phyloP scores from a whole-genome alignment of 1,140 invertebrate species.

The Anoplolepis gracilipes region DNA sequence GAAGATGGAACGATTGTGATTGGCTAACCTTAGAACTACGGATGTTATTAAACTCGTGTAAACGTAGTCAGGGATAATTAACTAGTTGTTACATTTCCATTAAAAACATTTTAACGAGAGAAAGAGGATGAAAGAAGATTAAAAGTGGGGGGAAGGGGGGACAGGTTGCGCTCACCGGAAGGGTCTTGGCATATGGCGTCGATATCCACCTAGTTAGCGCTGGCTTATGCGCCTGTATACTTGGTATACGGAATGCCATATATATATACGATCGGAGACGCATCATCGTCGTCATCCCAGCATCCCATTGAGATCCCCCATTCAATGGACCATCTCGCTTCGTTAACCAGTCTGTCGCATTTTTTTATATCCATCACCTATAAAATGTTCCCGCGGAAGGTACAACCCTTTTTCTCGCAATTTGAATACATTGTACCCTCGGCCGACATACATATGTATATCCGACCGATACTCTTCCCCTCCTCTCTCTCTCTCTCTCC shows the following conservation, averaged over 20 bases:
- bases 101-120: slow-evolving; percentile 8
- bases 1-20: too few relatives aligned
- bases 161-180: slow-evolving; percentile 52
- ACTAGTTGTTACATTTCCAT: not conserved
- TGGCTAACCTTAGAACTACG: too few relatives aligned
- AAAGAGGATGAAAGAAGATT: not conserved
- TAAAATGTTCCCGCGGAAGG: slow-evolving; percentile 75
- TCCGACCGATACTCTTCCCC: slow-evolving; percentile 82
- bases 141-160: too few relatives aligned
- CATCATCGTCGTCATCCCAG: slow-evolving; percentile 77
- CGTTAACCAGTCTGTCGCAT: slow-evolving; percentile 86
- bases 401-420: slow-evolving; percentile 84
- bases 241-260: slow-evolving; percentile 60
- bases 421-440: slow-evolving; percentile 86
- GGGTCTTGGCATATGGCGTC: slow-evolving; percentile 79
- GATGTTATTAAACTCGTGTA: too few relatives aligned
- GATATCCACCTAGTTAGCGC: slow-evolving; percentile 83
- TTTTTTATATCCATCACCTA: slow-evolving; percentile 79
- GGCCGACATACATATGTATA: slow-evolving; percentile 85
- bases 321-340: slow-evolving; percentile 86
- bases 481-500: slow-evolving; percentile 41
- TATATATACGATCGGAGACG: slow-evolving; percentile 73
- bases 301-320: slow-evolving; percentile 83
- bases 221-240: slow-evolving; percentile 67
- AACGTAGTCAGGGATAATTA: too few relatives aligned